phyloP scores from a whole-genome alignment of 2,888 invertebrate genomes.

The Hirtodrosophila cameraria region DNA sequence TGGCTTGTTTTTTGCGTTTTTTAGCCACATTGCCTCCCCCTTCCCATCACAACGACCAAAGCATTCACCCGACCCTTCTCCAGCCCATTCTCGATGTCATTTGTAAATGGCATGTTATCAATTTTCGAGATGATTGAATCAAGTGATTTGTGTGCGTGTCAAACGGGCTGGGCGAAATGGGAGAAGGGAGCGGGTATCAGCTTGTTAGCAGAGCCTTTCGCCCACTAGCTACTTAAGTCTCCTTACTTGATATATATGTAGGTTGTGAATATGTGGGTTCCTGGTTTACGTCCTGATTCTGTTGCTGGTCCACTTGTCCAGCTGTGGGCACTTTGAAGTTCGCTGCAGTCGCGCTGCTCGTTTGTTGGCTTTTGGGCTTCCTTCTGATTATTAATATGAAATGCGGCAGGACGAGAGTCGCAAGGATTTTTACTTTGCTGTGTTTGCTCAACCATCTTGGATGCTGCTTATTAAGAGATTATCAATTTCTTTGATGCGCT shows the following conservation, averaged over 20 bases:
- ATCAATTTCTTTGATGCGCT: conserved; percentile 76
- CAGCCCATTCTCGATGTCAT: conserved; percentile 72
- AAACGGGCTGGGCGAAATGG: conserved; percentile 36
- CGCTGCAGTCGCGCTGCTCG: conserved; percentile 18
- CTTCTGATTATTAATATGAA: conserved; percentile 34
- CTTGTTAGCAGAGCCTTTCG: conserved; percentile 28
- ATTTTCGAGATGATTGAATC: conserved; percentile 84
- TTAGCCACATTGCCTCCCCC: conserved; percentile 11
- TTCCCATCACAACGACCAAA: too few species aligned
- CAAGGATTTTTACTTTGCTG: conserved; percentile 19
- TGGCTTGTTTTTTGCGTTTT: conserved; percentile 49
- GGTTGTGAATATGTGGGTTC: conserved; percentile 18
- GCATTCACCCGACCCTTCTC: too few species aligned
- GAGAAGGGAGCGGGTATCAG: neutral
- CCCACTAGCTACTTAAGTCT: neutral
- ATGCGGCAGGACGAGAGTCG: conserved; percentile 3
- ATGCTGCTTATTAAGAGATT: conserved; percentile 72
- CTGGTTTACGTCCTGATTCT: conserved; percentile 1
- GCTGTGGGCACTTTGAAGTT: conserved; percentile 60
- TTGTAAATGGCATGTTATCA: conserved; percentile 83
- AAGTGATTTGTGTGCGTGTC: conserved; percentile 81
- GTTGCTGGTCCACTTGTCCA: conserved; percentile 50
- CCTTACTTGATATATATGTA: neutral
- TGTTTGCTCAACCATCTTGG: conserved; percentile 57
- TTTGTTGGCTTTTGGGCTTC: conserved; percentile 71